phyloP scores from a whole-genome alignment of 2,797 vertebrate species.

The Phalanger gymnotis region DNA sequence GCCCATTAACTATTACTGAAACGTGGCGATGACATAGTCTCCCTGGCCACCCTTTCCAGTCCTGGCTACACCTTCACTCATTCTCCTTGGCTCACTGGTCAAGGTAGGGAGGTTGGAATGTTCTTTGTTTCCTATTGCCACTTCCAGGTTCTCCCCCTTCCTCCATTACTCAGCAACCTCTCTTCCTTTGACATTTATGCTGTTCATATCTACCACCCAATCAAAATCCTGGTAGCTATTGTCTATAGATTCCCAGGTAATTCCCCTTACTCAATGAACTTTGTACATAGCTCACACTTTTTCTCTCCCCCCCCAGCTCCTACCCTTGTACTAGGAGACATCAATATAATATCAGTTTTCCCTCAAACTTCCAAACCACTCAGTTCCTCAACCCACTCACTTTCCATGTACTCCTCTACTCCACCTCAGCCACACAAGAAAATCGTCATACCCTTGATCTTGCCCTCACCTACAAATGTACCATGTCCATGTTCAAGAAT shows the following conservation, averaged over 20 bases:
- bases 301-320: not conserved
- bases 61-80: not conserved
- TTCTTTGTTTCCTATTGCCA: not conserved
- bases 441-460: not conserved
- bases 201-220: not conserved
- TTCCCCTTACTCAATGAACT: not conserved
- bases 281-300: not conserved
- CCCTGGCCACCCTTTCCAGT: not conserved
- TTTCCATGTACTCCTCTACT: not conserved
- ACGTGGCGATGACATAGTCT: not conserved
- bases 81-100: not conserved
- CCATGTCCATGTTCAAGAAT: not conserved
- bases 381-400: not conserved
- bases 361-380: not conserved
- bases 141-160: not conserved
- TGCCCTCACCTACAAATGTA: not conserved
- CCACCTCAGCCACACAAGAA: not conserved
- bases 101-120: not conserved
- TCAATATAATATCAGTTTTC: not conserved
- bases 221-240: not conserved
- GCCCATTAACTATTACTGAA: not conserved
- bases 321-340: not conserved
- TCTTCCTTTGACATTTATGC: not conserved
- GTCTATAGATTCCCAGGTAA: not conserved
- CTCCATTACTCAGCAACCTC: not conserved